Base-by-base conservation (phyloP, 2,797 vertebrate species). In the Notolepis coatsorum region DNA sequence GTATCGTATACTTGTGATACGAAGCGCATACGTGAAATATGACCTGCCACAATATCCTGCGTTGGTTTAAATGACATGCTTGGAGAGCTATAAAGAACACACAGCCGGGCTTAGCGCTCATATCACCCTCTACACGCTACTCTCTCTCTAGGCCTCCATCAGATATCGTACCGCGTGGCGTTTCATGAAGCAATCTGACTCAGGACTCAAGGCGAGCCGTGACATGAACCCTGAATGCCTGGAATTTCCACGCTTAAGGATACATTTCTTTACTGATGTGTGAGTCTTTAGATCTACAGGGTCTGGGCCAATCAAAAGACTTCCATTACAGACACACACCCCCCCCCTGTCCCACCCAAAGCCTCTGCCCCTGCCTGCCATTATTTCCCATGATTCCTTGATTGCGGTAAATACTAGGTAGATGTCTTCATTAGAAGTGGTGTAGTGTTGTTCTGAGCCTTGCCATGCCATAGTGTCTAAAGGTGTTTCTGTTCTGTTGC, bases 171-270 rank as follows among this genome's bases (percentile, higher is more conserved):
- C 83, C 45, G 77, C 80, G 59, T 81, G 79, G 82, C 81, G 54
- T 87, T 88, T 88, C 79, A 84, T 81, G 85, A 80, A 88, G 86
- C 88, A 85, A 90, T 88, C 82, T 79, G 78, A 88, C 87, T 89
- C 87, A 78, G 85, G 70, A 82, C 75, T 77, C 69, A 59, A n/a
- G 87, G 80, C 94, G 65, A 91, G 95, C 89, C 89, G 80, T 80
- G 89, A 94, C 95, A 93, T 75, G 95, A 96, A 60, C 71, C 66
- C 79, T 90, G 94, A 95, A 96, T 94, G 92, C 86, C 86, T 95
- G 93, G 95, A 96, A 97, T 97, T 94, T 91, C 84, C 84, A 89
- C 70, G 80, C 91, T 93, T 58, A 60, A 80, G 87, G 89, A 88
- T 91, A 87, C 72, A 75, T 88, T 85, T 87, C 86, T 75, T 73